Base-by-base conservation (phyloP, 2,888 invertebrate genomes). In the Opisthograptis luteolata region DNA sequence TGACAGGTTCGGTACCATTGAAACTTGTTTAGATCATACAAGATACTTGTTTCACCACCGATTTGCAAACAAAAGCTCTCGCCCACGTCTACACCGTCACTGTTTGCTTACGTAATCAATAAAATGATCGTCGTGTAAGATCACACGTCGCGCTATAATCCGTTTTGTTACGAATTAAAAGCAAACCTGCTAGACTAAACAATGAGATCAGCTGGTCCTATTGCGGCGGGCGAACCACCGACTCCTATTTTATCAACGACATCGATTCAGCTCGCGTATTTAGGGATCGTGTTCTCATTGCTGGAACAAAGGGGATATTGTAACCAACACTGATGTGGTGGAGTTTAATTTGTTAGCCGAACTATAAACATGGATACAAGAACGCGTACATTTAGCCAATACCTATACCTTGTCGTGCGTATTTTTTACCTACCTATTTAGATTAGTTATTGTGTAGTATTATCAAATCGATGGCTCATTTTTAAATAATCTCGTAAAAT, bases 161-260 rank as follows among this genome's bases (percentile, higher is more conserved):
- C 65, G 69, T 70, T 76, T 74, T 70, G 78, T 76, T 74, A 70
- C 70, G 68, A 75, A 74, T 77, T 75, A 80, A 82, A 81, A 79
- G 69, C 75, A 64, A 66, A 76, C 73, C 64, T 51, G 82, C 46
- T 84, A 89, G 89, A 89, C 89, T 88, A 89, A 89, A 88, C 89
- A 89, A 87, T 89, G 88, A 87, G 83, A 84, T 88, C 88, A 89
- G 81, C 79, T 76, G 76, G 64, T 66, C 68, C 60, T 61, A 69
- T 64, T 64, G 65, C 67, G 67, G 69, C n/a, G n/a, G 62, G 60
- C 64, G 72, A 70, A 64, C 68, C 66, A 60, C n/a, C 62, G 66
- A 70, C 58, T 35, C 27, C 50, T 68, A 47, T 44, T 50, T 35
- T 25, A 43, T 46, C 55, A 56, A 47, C 51, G 56, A 59, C 54